phyloP scores from a whole-genome alignment of 2,113 vertebrate genomes.

The Rattus rattus region DNA sequence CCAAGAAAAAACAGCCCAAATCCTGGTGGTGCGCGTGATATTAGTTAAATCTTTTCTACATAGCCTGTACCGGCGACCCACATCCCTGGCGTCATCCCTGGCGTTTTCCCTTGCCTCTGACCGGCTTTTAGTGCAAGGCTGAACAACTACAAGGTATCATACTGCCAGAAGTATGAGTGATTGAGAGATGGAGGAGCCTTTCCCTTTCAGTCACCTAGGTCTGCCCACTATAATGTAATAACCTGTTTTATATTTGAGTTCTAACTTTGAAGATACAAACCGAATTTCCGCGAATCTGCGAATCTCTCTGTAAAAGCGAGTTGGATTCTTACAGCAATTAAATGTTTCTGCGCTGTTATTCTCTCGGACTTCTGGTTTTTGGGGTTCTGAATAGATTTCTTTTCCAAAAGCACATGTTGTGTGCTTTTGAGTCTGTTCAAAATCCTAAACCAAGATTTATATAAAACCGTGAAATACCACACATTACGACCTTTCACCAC shows the following conservation, averaged over 20 bases:
- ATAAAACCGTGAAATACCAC: slow-evolving; percentile 71
- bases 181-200: background rate
- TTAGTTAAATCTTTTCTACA: slow-evolving; percentile 79
- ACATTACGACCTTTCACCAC: slow-evolving; percentile 67
- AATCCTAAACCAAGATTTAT: slow-evolving; percentile 59
- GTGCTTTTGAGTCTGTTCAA: slow-evolving; percentile 63
- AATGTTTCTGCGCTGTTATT: slow-evolving; percentile 81
- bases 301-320: too few relatives aligned
- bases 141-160: slow-evolving; percentile 31
- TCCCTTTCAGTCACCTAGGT: slow-evolving; percentile 50
- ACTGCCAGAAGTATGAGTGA: background rate
- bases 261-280: slow-evolving; percentile 73
- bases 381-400: slow-evolving; percentile 62
- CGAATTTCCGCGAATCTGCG: slow-evolving; percentile 56
- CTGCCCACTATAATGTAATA: slow-evolving; percentile 71
- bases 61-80: slow-evolving; percentile 22
- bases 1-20: slow-evolving; percentile 50
- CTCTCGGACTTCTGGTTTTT: slow-evolving; percentile 30
- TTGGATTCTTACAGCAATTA: slow-evolving; percentile 62
- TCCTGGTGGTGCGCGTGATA: slow-evolving; percentile 75
- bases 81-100: background rate
- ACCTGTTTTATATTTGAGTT: slow-evolving; percentile 81
- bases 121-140: slow-evolving; percentile 13
- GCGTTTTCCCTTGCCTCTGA: slow-evolving; percentile 52
- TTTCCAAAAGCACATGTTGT: slow-evolving; percentile 56